Percentiles rank a stretch among this genome's conserved stretches.
Conservation (phyloP, 2,888 invertebrate species). For the Sinotaia quadrata region DNA sequence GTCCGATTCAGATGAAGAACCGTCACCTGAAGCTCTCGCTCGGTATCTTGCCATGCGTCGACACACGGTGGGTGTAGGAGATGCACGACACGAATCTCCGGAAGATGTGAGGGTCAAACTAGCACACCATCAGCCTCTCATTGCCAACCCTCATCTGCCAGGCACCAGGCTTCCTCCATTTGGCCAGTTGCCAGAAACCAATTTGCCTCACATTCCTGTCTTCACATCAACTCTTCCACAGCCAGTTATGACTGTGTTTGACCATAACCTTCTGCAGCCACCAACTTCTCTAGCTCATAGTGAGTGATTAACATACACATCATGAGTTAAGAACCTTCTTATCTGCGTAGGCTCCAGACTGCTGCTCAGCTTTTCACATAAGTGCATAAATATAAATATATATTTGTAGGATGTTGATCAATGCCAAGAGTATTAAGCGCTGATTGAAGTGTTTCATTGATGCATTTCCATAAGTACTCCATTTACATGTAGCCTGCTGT, state of each 20-base stretch:
- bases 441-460: no score
- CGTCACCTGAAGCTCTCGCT: conserved; percentile 71
- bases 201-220: conserved; percentile 88
- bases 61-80: conserved; percentile 93
- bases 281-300: conserved; percentile 84
- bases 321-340: no score
- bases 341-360: no score
- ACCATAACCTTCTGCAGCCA: conserved; percentile 82
- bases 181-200: conserved; percentile 80
- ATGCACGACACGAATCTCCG: conserved; percentile 85
- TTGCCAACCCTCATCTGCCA: conserved; percentile 61
- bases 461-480: no score
- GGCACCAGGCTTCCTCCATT: conserved; percentile 53
- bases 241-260: conserved; percentile 29
- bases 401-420: no score
- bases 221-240: neutral
- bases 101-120: conserved; percentile 65
- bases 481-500: no score
- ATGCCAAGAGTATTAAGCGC: no score
- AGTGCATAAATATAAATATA: no score
- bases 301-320: no score
- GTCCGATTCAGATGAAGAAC: conserved; percentile 72
- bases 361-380: no score
- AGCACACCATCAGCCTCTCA: conserved; percentile 65
- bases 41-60: conserved; percentile 80